Evolutionary conservation across 2,113 vertebrate species (phyloP), one percentile per base, ranked within the genome.

Genomic region (Callionymus lyra): DNA sequence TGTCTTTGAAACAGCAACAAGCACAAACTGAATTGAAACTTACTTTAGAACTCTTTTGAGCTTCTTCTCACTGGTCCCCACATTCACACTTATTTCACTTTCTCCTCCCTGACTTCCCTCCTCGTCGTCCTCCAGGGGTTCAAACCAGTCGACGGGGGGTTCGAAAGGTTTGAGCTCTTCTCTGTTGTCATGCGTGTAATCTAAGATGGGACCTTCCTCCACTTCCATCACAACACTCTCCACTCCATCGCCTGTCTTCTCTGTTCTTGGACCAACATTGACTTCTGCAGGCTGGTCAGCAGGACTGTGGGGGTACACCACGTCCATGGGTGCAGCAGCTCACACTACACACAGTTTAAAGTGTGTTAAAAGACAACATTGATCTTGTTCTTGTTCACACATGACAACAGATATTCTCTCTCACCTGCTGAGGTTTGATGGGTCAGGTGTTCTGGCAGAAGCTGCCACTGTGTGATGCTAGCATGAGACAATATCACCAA

Each of bases 141-240:
- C 82, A 32, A 86, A 77, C 85, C 85, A 87, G 59, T 86, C 84
- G 19, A 65, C 49, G 1, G 75, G 62, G 53, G 81, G 77, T 27
- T 82, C 79, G 0, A 15, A 53, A 6, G 10, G 17, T 4, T 17
- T 1, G 11, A 17, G 41, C 2, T 64, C 65, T 9, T 52, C 55
- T 8, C 33, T 19, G 18, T 12, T 40, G 12, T 41, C 42, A 13
- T 31, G 39, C 32, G 17, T 36, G 2, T 21, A 17, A 16, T 6
- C n/a, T 13, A 49, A 31, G 31, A 44, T 41, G 16, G 16, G 18
- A 6, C 0, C 32, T 16, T 31, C 37, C 4, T 16, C 27, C 8
- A 13, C 8, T 9, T 34, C n/a, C 11, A 10, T 9, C 16, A 19
- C 16, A 9, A 12, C 18, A 6, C 10, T 34, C 6, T 63, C 65